A percentile compares a stretch with the other conserved stretches of the same genome.
Conservation (phyloP, 2,797 vertebrate genomes). For the Lacerta viridis region DNA sequence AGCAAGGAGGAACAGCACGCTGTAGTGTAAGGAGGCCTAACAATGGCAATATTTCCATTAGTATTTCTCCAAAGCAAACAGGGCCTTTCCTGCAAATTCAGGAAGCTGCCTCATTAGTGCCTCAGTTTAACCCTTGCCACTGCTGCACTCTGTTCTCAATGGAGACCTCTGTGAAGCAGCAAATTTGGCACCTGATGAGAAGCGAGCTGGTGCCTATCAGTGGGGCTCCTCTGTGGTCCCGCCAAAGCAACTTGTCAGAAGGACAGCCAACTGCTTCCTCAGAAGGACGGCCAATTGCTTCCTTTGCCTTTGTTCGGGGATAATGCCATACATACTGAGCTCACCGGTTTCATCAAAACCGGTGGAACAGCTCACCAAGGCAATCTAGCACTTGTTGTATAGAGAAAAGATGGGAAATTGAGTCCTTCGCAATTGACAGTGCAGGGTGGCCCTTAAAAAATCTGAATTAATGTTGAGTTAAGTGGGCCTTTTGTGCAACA, state of each 20-base stretch:
- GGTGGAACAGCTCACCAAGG: accelerated
- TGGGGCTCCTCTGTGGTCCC: not conserved
- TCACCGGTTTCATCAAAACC: constrained; percentile 12
- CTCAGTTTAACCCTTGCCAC: not conserved
- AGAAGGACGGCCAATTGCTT: not conserved
- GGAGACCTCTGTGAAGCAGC: not conserved
- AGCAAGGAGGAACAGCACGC: not conserved
- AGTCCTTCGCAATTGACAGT: not conserved
- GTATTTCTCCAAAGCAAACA: not conserved
- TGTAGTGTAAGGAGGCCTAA: not conserved
- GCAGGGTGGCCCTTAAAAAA: not conserved
- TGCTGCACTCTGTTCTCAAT: not conserved
- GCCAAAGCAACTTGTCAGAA: constrained; percentile 10
- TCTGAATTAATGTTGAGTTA: constrained; percentile 24
- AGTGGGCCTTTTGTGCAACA: constrained; percentile 16
- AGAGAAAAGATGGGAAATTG: not conserved
- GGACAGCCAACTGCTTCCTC: not conserved
- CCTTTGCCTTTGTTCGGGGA: constrained; percentile 1
- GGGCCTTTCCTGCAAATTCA: not conserved
- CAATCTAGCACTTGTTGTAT: not conserved
- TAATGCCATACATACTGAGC: not conserved
- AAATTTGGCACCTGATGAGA: not conserved
- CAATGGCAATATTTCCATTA: not conserved
- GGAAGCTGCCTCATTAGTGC: not conserved
- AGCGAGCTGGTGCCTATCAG: not conserved